Conservation (phyloP, 30 jellyfish, hydroid and myxozoan genomes). For the Clytia hemisphaerica region DNA sequence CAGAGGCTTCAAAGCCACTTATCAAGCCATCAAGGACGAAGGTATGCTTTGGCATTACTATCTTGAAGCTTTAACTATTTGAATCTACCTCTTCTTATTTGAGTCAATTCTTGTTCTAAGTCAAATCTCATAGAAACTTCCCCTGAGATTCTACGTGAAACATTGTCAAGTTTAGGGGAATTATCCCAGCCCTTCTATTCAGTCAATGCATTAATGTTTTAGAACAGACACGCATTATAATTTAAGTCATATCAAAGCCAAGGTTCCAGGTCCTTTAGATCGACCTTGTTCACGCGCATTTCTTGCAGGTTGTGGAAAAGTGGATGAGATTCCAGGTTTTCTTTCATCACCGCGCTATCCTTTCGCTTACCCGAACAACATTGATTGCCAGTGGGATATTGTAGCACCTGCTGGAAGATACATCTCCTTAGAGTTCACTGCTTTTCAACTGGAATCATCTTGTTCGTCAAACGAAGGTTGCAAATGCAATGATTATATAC, state of each 20-base stretch:
- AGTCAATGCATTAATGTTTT: too few relatives aligned
- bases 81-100: not conserved
- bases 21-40: slow-evolving; percentile 43
- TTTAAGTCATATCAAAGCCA: too few relatives aligned
- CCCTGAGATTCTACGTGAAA: too few relatives aligned
- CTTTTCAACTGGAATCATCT: slow-evolving; percentile 66
- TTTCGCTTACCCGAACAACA: slow-evolving; percentile 65
- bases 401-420: slow-evolving; percentile 45
- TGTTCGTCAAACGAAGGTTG: slow-evolving; percentile 40
- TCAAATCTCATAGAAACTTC: too few relatives aligned
- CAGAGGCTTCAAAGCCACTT: slow-evolving; percentile 74
- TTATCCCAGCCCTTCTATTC: too few relatives aligned
- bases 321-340: slow-evolving; percentile 21
- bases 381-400: slow-evolving; percentile 74
- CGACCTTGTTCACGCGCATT: too few relatives aligned
- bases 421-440: slow-evolving; percentile 53
- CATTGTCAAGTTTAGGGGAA: too few relatives aligned
- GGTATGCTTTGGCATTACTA: slow-evolving; percentile 30
- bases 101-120: too few relatives aligned
- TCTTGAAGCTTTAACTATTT: not conserved
- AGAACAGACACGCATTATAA: too few relatives aligned
- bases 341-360: slow-evolving; percentile 90
- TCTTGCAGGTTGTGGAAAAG: slow-evolving; percentile 56
- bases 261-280: too few relatives aligned
- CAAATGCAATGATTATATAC: slow-evolving; percentile 62